Evolutionary conservation across 1,140 invertebrate genomes (phyloP).

Genomic region (Eriocheir sinensis): DNA sequence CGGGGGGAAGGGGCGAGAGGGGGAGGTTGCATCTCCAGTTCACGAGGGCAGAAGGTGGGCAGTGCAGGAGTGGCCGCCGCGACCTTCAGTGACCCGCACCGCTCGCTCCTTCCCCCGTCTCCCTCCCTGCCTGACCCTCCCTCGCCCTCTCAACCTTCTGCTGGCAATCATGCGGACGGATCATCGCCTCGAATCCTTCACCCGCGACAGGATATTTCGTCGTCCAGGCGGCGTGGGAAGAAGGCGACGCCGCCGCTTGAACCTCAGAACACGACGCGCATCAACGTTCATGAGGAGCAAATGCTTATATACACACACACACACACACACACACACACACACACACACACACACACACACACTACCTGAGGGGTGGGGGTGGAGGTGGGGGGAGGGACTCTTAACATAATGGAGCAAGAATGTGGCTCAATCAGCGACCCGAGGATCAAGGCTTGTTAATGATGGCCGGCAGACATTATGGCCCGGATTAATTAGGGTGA

Average conservation of each 20-base stretch:
- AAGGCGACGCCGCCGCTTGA: neutral
- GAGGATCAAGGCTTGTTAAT: conserved; percentile 37
- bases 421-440: neutral
- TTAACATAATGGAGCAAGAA: conserved; percentile 7
- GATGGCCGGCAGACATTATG: conserved; percentile 19
- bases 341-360: neutral
- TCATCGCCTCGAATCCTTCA: neutral
- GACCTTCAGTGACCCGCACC: neutral
- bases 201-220: neutral
- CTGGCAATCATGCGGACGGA: conserved; percentile 28
- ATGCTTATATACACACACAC: conserved; percentile 11
- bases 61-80: neutral
- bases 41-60: neutral
- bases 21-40: neutral
- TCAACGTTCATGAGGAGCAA: neutral
- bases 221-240: neutral
- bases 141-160: neutral
- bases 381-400: neutral
- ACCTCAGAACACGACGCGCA: neutral
- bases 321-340: conserved; percentile 22
- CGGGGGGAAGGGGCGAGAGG: neutral
- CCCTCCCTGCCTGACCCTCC: neutral
- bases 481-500: conserved; percentile 17
- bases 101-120: neutral
- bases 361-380: neutral